Conservation (phyloP, 1,140 invertebrate species). For the Apis cerana region DNA sequence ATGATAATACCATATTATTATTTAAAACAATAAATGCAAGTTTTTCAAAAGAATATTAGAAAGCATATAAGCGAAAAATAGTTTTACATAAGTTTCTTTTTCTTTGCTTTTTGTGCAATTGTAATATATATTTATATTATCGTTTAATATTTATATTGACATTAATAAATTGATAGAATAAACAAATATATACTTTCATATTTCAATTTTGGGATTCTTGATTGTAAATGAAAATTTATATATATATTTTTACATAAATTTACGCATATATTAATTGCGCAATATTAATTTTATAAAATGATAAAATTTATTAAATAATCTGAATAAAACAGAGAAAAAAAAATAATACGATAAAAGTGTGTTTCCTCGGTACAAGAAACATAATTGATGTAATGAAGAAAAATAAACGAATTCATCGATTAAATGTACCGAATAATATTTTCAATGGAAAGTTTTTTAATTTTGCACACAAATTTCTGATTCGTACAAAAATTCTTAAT, state of each 20-base stretch:
- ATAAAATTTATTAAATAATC: background rate
- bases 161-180: no score
- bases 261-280: background rate
- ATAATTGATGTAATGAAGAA: background rate
- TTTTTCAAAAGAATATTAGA: background rate
- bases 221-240: background rate
- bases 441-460: constrained; percentile 8
- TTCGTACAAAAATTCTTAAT: constrained; percentile 19
- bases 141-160: no score
- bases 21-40: background rate
- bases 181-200: background rate
- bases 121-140: background rate
- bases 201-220: background rate
- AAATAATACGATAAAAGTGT: background rate
- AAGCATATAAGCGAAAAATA: background rate
- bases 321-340: no score
- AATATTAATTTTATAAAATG: background rate
- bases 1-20: background rate
- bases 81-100: no score
- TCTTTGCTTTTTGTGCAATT: no score
- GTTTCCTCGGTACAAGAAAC: background rate
- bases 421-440: background rate
- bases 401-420: background rate
- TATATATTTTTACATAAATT: no score
- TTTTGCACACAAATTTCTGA: background rate